A percentile compares a stretch with the other conserved stretches of the same genome.
These are phyloP conservation scores for Hirtodrosophila trivittata DNA, from an alignment of 2,888 invertebrate genomes.

Conservation along the genomic window DNA sequence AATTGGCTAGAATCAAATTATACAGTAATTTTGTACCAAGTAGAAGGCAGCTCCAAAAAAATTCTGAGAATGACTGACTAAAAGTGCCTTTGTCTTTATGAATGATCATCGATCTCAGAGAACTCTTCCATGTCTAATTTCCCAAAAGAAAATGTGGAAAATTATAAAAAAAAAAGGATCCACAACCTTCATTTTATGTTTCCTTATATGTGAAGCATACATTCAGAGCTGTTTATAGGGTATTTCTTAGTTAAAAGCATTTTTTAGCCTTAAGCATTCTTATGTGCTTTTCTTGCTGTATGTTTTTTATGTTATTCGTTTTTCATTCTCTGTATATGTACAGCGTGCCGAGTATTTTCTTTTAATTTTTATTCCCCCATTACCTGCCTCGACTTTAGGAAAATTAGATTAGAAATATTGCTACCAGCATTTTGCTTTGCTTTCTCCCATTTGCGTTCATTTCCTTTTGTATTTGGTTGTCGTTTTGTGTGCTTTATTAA, in stretches of 20 bases:
- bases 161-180: too few relatives aligned
- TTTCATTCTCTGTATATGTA: slow-evolving; percentile 28
- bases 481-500: slow-evolving; percentile 62
- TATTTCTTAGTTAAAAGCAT: slow-evolving; percentile 15
- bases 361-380: slow-evolving; percentile 62
- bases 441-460: slow-evolving; percentile 49
- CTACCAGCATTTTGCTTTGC: slow-evolving; percentile 73
- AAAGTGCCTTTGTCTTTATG: too few relatives aligned
- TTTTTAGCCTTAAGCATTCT: too few relatives aligned
- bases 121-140: too few relatives aligned
- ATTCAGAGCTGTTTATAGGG: neutral
- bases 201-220: too few relatives aligned
- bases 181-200: too few relatives aligned
- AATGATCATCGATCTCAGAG: too few relatives aligned
- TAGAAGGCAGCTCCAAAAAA: too few relatives aligned
- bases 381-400: slow-evolving; percentile 54
- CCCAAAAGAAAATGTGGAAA: too few relatives aligned
- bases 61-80: too few relatives aligned
- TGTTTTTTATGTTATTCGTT: slow-evolving; percentile 38
- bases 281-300: too few relatives aligned
- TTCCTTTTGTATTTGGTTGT: slow-evolving; percentile 25
- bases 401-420: slow-evolving; percentile 81
- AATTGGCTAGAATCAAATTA: slow-evolving; percentile 17
- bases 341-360: slow-evolving; percentile 64
- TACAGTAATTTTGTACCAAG: slow-evolving; percentile 29